Conservation (phyloP, 2,888 invertebrate species). For the Perdita meconis region DNA sequence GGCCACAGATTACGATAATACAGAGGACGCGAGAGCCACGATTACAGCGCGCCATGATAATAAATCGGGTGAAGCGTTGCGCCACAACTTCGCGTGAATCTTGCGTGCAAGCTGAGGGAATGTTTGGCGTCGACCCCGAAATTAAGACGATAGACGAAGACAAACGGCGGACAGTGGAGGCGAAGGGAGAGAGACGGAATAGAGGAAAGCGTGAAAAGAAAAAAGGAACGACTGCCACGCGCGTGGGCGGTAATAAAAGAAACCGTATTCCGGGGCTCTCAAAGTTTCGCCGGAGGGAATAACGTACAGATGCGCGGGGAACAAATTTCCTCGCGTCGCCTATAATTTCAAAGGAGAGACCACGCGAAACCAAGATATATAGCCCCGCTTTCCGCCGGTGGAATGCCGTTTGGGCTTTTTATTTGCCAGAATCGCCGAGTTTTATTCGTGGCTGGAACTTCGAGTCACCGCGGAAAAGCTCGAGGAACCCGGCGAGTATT, state of each 20-base stretch:
- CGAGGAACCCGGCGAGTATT: constrained; percentile 25
- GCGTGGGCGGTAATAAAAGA: constrained; percentile 55
- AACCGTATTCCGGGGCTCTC: constrained; percentile 38
- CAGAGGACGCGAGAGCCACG: neutral
- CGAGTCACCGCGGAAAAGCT: constrained; percentile 30
- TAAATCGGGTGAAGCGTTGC: constrained; percentile 30
- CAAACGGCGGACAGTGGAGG: neutral
- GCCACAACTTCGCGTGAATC: constrained; percentile 13
- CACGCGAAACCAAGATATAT: constrained; percentile 63
- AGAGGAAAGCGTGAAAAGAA: neutral
- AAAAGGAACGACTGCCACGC: neutral
- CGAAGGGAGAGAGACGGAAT: too few species aligned
- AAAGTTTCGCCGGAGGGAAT: constrained; percentile 33
- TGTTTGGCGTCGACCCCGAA: constrained; percentile 28
- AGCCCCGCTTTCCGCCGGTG: constrained; percentile 32
- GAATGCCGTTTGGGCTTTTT: constrained; percentile 37
- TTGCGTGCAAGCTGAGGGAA: constrained; percentile 12
- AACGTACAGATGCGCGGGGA: constrained; percentile 50
- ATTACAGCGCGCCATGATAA: constrained; percentile 23
- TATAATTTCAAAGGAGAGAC: constrained; percentile 56
- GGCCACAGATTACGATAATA: constrained; percentile 2
- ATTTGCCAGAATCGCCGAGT: constrained; percentile 48
- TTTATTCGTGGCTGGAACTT: constrained; percentile 53
- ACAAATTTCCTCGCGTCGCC: constrained; percentile 63
- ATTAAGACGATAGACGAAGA: constrained; percentile 50